Conservation (phyloP, 2,888 invertebrate genomes). For the Cacoxenus indagator region DNA sequence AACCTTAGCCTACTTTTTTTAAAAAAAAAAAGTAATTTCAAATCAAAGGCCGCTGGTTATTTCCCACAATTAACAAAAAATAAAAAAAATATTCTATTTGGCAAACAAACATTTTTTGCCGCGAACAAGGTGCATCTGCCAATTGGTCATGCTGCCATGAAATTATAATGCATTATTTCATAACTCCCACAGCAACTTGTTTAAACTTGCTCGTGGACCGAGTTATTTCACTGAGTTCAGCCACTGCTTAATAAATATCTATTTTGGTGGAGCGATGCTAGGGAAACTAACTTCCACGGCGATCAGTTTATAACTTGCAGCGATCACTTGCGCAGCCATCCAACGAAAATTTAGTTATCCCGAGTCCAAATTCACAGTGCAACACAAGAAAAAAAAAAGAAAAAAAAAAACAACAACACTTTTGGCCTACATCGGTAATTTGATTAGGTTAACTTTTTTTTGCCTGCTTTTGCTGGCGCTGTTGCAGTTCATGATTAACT, state of each 20-base stretch:
- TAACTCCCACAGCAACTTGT: slow-evolving; percentile 62
- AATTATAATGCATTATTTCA: slow-evolving; percentile 64
- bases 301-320: slow-evolving; percentile 36
- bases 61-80: slow-evolving; percentile 56
- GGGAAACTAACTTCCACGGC: slow-evolving; percentile 26
- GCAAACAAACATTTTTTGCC: slow-evolving; percentile 51
- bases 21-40: slow-evolving; percentile 13
- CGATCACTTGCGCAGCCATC: slow-evolving; percentile 65
- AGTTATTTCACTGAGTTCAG: not conserved
- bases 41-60: slow-evolving; percentile 56
- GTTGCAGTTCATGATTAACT: slow-evolving; percentile 65
- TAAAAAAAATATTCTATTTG: not conserved
- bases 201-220: slow-evolving; percentile 49
- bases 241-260: slow-evolving; percentile 30
- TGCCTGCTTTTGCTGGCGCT: slow-evolving; percentile 23
- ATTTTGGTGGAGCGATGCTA: slow-evolving; percentile 34
- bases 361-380: not conserved
- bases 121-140: slow-evolving; percentile 54
- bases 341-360: slow-evolving; percentile 6
- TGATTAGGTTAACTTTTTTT: slow-evolving; percentile 40
- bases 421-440: slow-evolving; percentile 51
- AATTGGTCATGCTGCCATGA: slow-evolving; percentile 45
- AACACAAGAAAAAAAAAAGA: no score
- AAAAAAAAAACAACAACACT: no score
- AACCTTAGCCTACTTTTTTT: slow-evolving; percentile 61